phyloP scores from a whole-genome alignment of 1,140 invertebrate genomes.

The Hirudo medicinalis region DNA sequence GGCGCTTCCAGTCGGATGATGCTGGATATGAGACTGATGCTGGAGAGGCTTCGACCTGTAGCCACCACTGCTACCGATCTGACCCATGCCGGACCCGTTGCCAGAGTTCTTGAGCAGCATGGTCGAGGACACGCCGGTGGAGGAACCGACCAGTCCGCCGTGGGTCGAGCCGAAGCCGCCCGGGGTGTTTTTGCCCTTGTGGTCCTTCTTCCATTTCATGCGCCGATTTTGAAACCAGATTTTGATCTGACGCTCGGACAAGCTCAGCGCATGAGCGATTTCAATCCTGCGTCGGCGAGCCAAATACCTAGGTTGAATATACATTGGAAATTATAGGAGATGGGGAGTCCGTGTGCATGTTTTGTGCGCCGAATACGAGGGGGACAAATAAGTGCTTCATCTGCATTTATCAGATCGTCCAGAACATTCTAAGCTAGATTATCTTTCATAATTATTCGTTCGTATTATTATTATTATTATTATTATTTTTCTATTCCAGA shows the following conservation, averaged over 20 bases:
- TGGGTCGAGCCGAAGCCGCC: not conserved
- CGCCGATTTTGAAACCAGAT: conserved; percentile 69
- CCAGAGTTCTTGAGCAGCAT: not conserved
- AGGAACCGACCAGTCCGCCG: not conserved
- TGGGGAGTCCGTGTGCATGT: not conserved
- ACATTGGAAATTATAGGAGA: no score
- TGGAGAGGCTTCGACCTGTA: conserved; percentile 4
- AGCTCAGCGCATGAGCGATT: conserved; percentile 70
- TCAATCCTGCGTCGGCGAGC: conserved; percentile 62
- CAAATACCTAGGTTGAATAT: conserved; percentile 40
- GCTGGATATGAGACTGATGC: not conserved
- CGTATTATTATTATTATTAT: not conserved
- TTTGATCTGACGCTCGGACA: conserved; percentile 76
- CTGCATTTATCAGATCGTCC: not conserved
- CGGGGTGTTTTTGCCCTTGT: conserved; percentile 27
- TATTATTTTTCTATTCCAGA: no score
- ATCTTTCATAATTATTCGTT: not conserved
- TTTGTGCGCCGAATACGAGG: not conserved
- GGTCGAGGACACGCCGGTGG: not conserved
- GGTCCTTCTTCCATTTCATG: conserved; percentile 93
- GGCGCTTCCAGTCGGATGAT: not conserved
- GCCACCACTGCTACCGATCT: not conserved
- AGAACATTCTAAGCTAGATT: not conserved
- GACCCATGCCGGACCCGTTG: not conserved
- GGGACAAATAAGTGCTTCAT: not conserved